phyloP scores from a whole-genome alignment of 1,140 invertebrate species.

The Whitmania pigra region DNA sequence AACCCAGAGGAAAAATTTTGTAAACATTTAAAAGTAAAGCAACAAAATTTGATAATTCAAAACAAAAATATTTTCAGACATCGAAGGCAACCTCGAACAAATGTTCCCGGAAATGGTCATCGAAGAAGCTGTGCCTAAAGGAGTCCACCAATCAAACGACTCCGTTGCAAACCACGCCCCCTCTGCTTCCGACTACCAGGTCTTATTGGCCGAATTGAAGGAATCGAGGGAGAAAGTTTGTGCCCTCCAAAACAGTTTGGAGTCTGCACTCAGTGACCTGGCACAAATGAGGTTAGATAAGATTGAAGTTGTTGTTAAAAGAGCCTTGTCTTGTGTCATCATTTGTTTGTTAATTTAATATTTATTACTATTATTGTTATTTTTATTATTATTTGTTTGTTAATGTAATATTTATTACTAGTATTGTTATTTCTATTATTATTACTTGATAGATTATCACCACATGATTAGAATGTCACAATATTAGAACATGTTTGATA shows the following conservation, averaged over 20 bases:
- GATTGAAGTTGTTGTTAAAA: too few species aligned
- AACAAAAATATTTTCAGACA: not conserved
- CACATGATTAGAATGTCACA: too few species aligned
- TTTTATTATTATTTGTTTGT: too few species aligned
- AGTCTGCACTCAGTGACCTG: constrained; percentile 30
- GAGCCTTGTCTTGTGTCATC: not conserved
- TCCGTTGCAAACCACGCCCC: constrained; percentile 1
- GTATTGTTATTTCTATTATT: too few species aligned
- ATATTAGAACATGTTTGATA: too few species aligned
- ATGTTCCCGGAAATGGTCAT: constrained; percentile 3
- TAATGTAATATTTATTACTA: too few species aligned
- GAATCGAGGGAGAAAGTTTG: constrained; percentile 24
- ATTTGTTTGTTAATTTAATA: not conserved
- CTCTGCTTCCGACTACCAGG: not conserved
- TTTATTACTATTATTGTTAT: too few species aligned
- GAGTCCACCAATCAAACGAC: not conserved
- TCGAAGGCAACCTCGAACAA: not conserved
- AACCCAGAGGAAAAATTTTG: too few species aligned
- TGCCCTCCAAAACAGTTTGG: constrained; percentile 29
- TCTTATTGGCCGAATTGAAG: constrained; percentile 26
- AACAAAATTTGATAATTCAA: not conserved
- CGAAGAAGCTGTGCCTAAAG: not conserved
- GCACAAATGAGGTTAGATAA: constrained; percentile 31
- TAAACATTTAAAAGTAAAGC: not conserved
- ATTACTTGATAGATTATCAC: too few species aligned